Evolutionary conservation across 2,113 vertebrate species (phyloP).

Genomic region (Synchiropus splendidus): DNA sequence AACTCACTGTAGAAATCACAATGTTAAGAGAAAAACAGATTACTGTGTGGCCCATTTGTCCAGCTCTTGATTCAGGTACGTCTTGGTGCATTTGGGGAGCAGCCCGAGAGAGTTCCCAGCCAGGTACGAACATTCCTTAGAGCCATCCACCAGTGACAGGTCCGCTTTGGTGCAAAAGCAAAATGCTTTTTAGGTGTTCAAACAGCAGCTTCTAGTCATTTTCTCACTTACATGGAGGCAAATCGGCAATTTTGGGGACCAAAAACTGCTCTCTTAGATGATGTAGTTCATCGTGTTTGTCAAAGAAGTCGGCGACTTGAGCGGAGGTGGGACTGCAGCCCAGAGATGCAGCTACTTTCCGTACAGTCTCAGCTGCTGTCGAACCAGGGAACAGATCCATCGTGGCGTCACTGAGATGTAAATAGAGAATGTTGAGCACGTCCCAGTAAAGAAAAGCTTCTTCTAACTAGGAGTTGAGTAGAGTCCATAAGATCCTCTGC

Average conservation of each 20-base stretch:
- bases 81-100: conserved; percentile 76
- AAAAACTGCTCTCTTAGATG: conserved; percentile 71
- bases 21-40: background rate
- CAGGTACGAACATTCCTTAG: conserved; percentile 78
- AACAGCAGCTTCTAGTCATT: background rate
- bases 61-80: conserved; percentile 82
- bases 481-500: no score
- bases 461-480: no score
- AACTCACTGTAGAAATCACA: no score
- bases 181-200: background rate
- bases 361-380: conserved; percentile 54
- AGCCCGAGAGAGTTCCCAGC: conserved; percentile 87
- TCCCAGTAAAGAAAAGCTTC: no score
- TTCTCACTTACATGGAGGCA: conserved; percentile 75
- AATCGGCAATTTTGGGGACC: conserved; percentile 76
- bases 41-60: conserved; percentile 85
- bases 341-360: conserved; percentile 54
- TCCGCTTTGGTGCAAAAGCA: conserved; percentile 64
- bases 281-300: conserved; percentile 71
- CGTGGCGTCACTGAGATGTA: background rate
- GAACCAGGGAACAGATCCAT: conserved; percentile 64
- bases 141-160: conserved; percentile 64
- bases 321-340: conserved; percentile 64
- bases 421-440: no score
- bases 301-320: conserved; percentile 71